Evolutionary conservation across 2,113 vertebrate genomes (phyloP).

Genomic region (Chamaea fasciata): DNA sequence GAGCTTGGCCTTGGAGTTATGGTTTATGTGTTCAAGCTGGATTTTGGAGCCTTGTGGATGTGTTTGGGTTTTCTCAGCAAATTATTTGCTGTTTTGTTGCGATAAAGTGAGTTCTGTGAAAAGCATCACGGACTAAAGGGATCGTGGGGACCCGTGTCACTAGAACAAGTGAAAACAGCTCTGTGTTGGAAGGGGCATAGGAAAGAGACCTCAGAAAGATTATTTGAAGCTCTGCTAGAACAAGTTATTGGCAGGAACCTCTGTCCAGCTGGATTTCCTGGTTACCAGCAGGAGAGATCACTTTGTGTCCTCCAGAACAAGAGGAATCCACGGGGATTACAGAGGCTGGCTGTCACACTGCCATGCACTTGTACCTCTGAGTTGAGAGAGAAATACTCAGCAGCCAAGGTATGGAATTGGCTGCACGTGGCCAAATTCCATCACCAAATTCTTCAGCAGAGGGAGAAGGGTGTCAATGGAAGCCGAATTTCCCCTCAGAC

Average conservation of each 20-base stretch:
- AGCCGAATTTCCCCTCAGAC: background rate
- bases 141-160: background rate
- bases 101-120: background rate
- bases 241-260: background rate
- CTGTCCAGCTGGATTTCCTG: background rate
- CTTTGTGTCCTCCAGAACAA: background rate
- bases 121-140: background rate
- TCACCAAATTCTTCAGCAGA: background rate
- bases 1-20: background rate
- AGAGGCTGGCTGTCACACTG: background rate
- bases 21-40: background rate
- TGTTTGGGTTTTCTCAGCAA: background rate
- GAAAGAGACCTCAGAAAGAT: background rate
- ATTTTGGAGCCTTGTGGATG: background rate
- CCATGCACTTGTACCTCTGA: background rate
- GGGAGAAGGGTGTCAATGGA: background rate
- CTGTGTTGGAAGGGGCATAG: background rate
- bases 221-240: background rate
- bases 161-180: background rate
- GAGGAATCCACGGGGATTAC: fast-evolving
- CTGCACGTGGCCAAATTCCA: background rate
- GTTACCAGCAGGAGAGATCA: background rate
- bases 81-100: background rate
- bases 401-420: background rate
- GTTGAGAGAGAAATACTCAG: fast-evolving